phyloP scores from a whole-genome alignment of 2,113 vertebrate species.

The Syrrhaptes paradoxus region DNA sequence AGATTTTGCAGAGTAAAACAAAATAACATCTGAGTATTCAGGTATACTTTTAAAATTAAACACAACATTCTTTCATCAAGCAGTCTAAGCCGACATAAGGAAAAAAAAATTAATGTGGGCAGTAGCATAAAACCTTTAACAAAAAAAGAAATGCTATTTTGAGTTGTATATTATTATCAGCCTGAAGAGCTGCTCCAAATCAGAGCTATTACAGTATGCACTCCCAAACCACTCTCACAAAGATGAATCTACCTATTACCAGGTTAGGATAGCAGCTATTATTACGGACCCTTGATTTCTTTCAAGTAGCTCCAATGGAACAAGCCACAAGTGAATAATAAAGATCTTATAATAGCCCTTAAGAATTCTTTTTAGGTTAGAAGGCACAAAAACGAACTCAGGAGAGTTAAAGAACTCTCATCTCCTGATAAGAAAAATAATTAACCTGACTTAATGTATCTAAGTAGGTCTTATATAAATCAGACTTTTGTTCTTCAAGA shows the following conservation, averaged over 20 bases:
- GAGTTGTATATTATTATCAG: conserved; percentile 73
- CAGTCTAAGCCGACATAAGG: background rate
- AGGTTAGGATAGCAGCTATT: conserved; percentile 79
- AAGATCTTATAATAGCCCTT: conserved; percentile 82
- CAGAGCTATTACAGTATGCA: conserved; percentile 70
- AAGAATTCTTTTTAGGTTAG: conserved; percentile 77
- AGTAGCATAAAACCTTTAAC: conserved; percentile 60
- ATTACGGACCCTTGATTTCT: conserved; percentile 74
- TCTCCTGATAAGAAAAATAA: conserved; percentile 81
- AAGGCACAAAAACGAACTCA: conserved; percentile 80
- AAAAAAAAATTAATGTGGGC: background rate
- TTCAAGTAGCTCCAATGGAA: conserved; percentile 78
- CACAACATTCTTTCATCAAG: conserved; percentile 11
- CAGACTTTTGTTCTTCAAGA: conserved; percentile 79
- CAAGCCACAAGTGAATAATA: conserved; percentile 84
- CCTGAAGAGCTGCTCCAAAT: conserved; percentile 75
- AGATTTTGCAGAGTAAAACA: background rate
- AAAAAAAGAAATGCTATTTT: conserved; percentile 60
- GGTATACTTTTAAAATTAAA: background rate
- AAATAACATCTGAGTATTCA: conserved; percentile 12
- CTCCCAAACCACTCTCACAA: conserved; percentile 70
- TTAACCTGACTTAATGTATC: conserved; percentile 82
- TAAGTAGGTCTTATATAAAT: conserved; percentile 70
- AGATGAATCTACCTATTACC: conserved; percentile 78
- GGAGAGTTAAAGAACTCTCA: conserved; percentile 77